Evolutionary conservation across 53 echinoderm and acorn worm genomes (phyloP), one percentile per base, ranked within the genome.

Genomic region (Hippasteria phrygiana): DNA sequence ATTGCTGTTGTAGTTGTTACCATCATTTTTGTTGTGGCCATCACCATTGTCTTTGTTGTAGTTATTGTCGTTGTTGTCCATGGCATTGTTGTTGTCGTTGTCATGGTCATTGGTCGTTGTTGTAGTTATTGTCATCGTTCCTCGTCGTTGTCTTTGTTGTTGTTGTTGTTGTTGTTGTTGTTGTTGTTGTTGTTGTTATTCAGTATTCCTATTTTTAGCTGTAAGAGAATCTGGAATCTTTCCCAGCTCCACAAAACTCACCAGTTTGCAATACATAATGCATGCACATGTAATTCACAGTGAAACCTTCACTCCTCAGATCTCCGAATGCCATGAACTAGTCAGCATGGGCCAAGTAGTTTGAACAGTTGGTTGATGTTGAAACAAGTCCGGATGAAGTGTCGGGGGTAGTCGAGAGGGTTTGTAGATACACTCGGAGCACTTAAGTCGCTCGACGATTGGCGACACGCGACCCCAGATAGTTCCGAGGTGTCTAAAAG

Each of bases 301-400:
- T 66, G 16, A 11, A 27, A 39, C 39, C 17, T n/a, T 17, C 20
- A 17, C 40, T 8, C 40, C 39, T 12, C 31, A 18, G 17, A 18
- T 39, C 71, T 5, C 64, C 64, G 9, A 28, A 1, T 31, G 8
- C 28, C 28, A 4, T 64, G 28, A 64, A 32, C 16, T 39, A 3
- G 13, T 9, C 14, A 10, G 41, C 69, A 66, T 29, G 83, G 66
- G 77, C 83, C 67, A 83, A 22, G 45, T 66, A 66, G 83, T 50
- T 83, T 83, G 66, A 83, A 83, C 83, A 83, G 83, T 83, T 83
- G 83, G 66, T 62, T 33, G 11, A 43, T 69, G 83, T 83, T 83
- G 83, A 83, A 41, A 81, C 18, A 64, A 27, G 63, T 28, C 43
- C 81, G 24, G 29, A 39, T 22, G 27, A 64, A 24, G 43, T 83